A percentile compares a stretch with the other conserved stretches of the same genome.
Conservation (phyloP, 2,113 vertebrate species). For the Heterotilapia buettikoferi region DNA sequence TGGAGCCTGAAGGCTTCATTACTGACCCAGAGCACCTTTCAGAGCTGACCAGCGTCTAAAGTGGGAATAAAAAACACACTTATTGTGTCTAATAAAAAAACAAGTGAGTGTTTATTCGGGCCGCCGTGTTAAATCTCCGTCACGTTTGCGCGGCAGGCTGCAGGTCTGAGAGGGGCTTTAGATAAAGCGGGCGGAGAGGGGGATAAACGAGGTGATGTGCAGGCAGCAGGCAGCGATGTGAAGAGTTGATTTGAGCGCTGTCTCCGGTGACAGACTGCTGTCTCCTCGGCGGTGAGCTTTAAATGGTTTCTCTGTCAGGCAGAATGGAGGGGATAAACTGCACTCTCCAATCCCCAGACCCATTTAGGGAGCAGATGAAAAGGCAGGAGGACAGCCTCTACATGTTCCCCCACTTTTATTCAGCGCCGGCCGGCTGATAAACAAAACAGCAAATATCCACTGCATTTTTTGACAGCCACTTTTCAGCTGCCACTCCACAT, state of each 20-base stretch:
- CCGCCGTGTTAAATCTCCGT: neutral
- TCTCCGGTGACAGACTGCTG: conserved; percentile 18
- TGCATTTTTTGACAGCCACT: conserved; percentile 23
- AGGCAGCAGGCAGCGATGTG: neutral
- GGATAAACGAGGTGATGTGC: neutral
- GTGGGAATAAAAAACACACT: neutral
- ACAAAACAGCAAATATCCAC: conserved; percentile 26
- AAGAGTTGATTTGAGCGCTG: conserved; percentile 24
- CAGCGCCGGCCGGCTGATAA: neutral
- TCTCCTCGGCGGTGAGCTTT: neutral
- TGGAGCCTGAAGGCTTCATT: neutral
- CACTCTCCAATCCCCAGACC: conserved; percentile 28
- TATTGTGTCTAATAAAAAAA: neutral
- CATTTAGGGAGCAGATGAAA: conserved; percentile 26
- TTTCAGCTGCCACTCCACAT: conserved; percentile 8
- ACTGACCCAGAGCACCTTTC: neutral
- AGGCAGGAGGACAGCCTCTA: conserved; percentile 14
- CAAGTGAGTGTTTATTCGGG: neutral
- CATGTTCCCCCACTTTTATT: conserved; percentile 11
- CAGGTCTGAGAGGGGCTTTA: neutral
- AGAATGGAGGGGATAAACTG: conserved; percentile 20
- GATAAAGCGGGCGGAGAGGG: neutral
- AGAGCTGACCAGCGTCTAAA: neutral
- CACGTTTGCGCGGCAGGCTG: neutral
- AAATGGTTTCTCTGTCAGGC: conserved; percentile 28